Evolutionary conservation across 2,888 invertebrate genomes (phyloP).

Genomic region (Cosmia trapezina): DNA sequence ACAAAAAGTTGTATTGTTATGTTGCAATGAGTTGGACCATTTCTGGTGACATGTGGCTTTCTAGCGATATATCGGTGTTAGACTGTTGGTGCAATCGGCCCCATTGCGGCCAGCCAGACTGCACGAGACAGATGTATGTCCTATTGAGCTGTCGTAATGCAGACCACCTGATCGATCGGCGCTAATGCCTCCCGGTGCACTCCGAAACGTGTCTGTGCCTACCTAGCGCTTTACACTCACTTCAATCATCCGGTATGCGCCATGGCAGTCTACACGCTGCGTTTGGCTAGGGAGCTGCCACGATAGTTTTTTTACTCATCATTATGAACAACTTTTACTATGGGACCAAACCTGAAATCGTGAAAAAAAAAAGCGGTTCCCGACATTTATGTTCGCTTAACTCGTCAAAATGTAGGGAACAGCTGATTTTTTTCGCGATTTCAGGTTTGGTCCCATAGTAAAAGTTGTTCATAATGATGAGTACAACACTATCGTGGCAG

Average conservation of each 20-base stretch:
- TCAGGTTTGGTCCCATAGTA: no score
- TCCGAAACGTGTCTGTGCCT: conserved; percentile 56
- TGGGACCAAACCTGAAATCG: no score
- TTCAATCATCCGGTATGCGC: conserved; percentile 8
- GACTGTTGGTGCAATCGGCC: conserved; percentile 71
- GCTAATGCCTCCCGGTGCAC: conserved; percentile 70
- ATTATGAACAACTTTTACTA: no score
- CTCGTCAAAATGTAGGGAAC: no score
- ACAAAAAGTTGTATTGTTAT: conserved; percentile 18
- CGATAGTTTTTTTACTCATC: no score
- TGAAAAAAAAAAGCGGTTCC: no score
- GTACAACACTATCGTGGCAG: no score
- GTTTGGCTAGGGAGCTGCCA: no score
- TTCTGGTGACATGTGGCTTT: conserved; percentile 52
- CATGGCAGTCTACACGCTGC: no score
- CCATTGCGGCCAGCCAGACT: conserved; percentile 67
- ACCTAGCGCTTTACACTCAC: conserved; percentile 7
- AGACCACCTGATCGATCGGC: conserved; percentile 76
- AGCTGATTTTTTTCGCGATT: no score
- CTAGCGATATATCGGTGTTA: conserved; percentile 55
- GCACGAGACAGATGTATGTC: conserved; percentile 79
- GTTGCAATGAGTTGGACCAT: conserved; percentile 34
- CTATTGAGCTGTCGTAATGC: conserved; percentile 80
- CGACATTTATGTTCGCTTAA: no score
- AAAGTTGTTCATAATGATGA: no score